Evolutionary conservation across 2,113 vertebrate genomes (phyloP), one percentile per base, ranked within the genome.

Genomic region (Gymnarchus niloticus): DNA sequence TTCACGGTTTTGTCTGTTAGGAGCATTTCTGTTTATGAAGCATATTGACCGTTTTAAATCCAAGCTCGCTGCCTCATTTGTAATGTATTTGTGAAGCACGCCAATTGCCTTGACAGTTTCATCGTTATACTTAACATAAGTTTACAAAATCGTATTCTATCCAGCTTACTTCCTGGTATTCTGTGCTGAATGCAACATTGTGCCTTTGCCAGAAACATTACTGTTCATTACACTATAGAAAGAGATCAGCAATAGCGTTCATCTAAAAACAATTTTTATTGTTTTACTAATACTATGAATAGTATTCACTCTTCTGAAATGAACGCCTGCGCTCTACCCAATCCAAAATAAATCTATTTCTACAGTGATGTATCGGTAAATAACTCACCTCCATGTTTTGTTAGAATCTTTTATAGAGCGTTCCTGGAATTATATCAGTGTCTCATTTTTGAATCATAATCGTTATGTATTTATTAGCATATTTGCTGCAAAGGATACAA

Each of bases 401-500:
- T 41, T 37, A 9, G 51, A 41, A 37, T 73, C 65, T 37, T 73
- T 73, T 17, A 73, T 41, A 6, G 14, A 41, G 14, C 37, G 28
- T 73, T 73, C n/a, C n/a, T n/a, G n/a, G 41, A 73, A 37, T 73
- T 14, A 19, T 69, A 69, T 69, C 33, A 73, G 33, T 65, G 25
- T 73, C 28, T 37, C 65, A 73, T 73, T 12, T 73, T 73, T 41
- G 6, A 41, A 73, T 19, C 33, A 37, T 65, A n/a, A 37, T 69
- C 33, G 23, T 82, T 56, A 37, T 19, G 33, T 52, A 54, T 82
- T 82, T 82, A 82, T 82, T 82, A 82, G 6, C 44, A 21, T 82
- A 54, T 82, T 82, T 82, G 49, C 80, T 54, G 28, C 80, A 82
- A 82, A 56, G 51, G 51, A 54, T 28, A 54, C 51, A 82, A 56